phyloP scores from a whole-genome alignment of 2,888 invertebrate genomes.

The Corbicula japonica region DNA sequence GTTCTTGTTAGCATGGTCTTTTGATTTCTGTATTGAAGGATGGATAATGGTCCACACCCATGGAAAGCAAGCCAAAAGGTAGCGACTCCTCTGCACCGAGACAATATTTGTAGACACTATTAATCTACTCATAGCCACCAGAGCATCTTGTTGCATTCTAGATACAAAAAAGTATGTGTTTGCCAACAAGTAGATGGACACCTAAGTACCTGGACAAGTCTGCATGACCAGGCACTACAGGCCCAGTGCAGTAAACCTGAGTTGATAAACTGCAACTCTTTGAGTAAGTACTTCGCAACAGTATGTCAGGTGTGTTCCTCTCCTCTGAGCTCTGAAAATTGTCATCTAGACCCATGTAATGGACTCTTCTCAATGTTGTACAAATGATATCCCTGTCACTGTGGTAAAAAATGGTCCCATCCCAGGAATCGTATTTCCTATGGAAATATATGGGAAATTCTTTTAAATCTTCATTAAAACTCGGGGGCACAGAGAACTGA shows the following conservation, averaged over 20 bases:
- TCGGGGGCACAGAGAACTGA: not conserved
- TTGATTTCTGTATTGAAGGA: no score
- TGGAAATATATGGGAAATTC: not conserved
- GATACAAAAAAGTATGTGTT: constrained; percentile 15
- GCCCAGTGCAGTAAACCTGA: constrained; percentile 13
- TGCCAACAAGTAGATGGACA: constrained; percentile 19
- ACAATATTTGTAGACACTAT: no score
- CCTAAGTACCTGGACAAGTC: constrained; percentile 4
- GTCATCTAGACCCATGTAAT: constrained; percentile 2
- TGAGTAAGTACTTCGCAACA: constrained; percentile 26
- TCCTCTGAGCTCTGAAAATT: not conserved
- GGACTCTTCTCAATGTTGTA: not conserved
- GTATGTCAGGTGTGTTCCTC: constrained; percentile 21
- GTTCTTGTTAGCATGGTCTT: no score
- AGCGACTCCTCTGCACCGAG: no score
- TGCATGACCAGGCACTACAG: constrained; percentile 17
- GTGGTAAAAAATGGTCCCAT: not conserved
- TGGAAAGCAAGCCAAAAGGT: no score
- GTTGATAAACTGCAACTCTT: constrained; percentile 2
- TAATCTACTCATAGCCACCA: no score
- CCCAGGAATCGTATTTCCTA: constrained; percentile 1
- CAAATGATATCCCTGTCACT: no score
- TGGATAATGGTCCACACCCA: no score
- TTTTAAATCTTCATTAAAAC: constrained; percentile 1
- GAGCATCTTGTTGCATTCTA: constrained; percentile 5